Conservation (phyloP, 2,113 vertebrate genomes). For the Ciconia maguari region DNA sequence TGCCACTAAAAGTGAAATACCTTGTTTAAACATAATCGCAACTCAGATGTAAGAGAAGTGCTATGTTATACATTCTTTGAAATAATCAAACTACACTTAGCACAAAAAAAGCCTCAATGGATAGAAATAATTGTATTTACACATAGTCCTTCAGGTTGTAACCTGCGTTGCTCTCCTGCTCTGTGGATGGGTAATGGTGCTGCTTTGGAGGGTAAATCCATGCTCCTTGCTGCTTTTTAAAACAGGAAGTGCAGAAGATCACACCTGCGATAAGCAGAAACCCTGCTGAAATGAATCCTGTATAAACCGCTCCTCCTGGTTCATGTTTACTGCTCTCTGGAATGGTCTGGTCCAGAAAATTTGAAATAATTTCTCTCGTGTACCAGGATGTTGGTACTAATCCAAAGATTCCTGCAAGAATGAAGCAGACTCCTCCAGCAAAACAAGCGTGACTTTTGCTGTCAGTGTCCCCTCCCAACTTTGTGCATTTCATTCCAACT, state of each 20-base stretch:
- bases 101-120: background rate
- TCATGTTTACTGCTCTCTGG: conserved; percentile 92
- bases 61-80: background rate
- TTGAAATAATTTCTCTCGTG: conserved; percentile 88
- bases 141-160: conserved; percentile 95
- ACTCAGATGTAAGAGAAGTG: background rate
- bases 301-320: conserved; percentile 89
- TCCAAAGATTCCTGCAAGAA: conserved; percentile 82
- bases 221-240: conserved; percentile 77
- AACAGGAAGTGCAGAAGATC: conserved; percentile 89
- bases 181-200: conserved; percentile 70
- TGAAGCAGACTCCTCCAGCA: conserved; percentile 86
- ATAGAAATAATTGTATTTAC: conserved; percentile 61
- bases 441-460: conserved; percentile 85
- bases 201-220: conserved; percentile 76
- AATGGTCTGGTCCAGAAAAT: conserved; percentile 85
- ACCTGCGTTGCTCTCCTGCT: conserved; percentile 78
- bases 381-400: conserved; percentile 93
- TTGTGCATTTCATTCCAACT: conserved; percentile 91
- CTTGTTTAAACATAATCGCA: background rate
- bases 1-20: background rate
- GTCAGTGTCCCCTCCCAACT: conserved; percentile 81
- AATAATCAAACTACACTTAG: background rate
- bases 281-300: conserved; percentile 87
- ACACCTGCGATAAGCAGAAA: conserved; percentile 86